Evolutionary conservation across 2,888 invertebrate genomes (phyloP), one percentile per base, ranked within the genome.

Genomic region (Mesorhabditis spiculigera): DNA sequence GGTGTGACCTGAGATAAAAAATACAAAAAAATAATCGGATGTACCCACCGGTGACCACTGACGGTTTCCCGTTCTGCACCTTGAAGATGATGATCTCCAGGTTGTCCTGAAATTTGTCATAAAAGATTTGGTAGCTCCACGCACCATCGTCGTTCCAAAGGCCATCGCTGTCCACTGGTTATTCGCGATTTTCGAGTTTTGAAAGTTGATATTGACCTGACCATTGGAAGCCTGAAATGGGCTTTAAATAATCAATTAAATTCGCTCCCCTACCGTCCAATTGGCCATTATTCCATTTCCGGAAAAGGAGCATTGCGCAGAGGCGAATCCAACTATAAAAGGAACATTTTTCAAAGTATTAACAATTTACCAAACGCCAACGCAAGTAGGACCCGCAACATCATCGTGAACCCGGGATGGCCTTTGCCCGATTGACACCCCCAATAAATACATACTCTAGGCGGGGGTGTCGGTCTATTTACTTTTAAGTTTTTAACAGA

Each of bases 1-100:
- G 8, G 58, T 50, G 8, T 50, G 58, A 13, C 58, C 58, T 50
- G n/a, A 50, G n/a, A n/a, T 50, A 13, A 28, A 28, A 28, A 28
- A n/a, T n/a, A n/a, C 3, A 28, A 28, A 28, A 28, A 28, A 28
- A 28, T 28, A 28, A 28, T 28, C n/a, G 58, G 10, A 50, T 50
- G 1, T 50, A 50, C 8, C 58, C 8, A 50, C 58, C 58, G 10
- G 58, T 50, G 10, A 50, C 8, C 8, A 50, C 58, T 10, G n/a
- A 13, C n/a, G 58, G 58, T 50, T 50, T 50, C 8, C n/a, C n/a
- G 58, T 50, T 50, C n/a, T 50, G 8, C 58, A 50, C 58, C n/a
- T 50, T n/a, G 58, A 50, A 50, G n/a, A 50, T n/a, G 58, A 50
- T 50, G 10, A 50, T n/a, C n/a, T 50, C 58, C 58, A 50, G n/a